Base-by-base conservation (phyloP, 2,888 invertebrate genomes). In the Autographa pulchrina region DNA sequence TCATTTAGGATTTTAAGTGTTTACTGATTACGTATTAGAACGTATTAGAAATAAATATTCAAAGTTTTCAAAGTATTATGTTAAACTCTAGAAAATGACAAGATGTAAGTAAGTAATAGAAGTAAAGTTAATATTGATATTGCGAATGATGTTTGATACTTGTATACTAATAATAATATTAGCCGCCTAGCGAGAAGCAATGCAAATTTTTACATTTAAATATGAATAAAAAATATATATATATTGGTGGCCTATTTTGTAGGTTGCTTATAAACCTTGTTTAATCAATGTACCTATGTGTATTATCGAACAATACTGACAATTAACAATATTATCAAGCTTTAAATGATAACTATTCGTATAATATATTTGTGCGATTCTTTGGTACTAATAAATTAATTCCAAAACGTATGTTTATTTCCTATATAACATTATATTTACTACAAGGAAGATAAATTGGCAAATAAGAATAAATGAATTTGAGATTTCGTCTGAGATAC, bases 121-220 rank as follows among this genome's bases (percentile, higher is more conserved):
- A 38, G 38, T 2, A 41, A 18, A 18, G 43, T 11, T 20, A 11
- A 20, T 48, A 43, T 16, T 16, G 8, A 63, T 32, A 52, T 31
- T 48, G 66, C 66, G 18, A 60, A 52, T 63, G 68, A 41, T 54
- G 20, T 18, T 14, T 54, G 62, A 48, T 48, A 54, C n/a, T 62
- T 54, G 13, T 16, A 41, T n/a, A 32, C n/a, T 14, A 35, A 41
- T 6, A 25, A 8, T 20, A 8, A 20, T 43, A 25, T 43, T 54
- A 20, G 41, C 68, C 11, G 62, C 62, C 54, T 48, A 59, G 68
- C 68, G 68, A 68, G 14, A 63, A 43, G 62, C 68, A 48, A 35
- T 59, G 58, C 62, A 18, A 68, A 7, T 62, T 48, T 58, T n/a
- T n/a, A n/a, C n/a, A n/a, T n/a, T n/a, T n/a, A n/a, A n/a, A n/a